Percentiles rank a stretch among this genome's conserved stretches.
These are phyloP conservation scores for Ardeotis arabs DNA, from an alignment of 2,113 vertebrate species.

Conservation along the genomic window DNA sequence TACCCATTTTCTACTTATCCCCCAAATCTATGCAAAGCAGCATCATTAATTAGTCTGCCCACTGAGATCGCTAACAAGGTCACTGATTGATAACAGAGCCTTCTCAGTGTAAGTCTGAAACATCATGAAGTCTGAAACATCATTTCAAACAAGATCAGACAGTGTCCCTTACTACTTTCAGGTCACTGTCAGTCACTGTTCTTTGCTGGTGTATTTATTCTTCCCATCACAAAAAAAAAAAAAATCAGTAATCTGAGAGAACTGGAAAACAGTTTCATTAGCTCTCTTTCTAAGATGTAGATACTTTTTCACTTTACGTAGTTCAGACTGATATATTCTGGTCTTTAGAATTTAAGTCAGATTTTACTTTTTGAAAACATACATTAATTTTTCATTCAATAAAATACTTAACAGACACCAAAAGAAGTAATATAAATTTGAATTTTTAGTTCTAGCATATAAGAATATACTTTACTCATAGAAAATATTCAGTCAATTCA, in stretches of 20 bases:
- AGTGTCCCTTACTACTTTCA: neutral
- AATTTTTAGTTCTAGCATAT: neutral
- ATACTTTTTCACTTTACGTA: neutral
- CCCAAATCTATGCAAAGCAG: neutral
- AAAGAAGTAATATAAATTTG: neutral
- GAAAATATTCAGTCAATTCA: neutral
- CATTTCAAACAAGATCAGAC: neutral
- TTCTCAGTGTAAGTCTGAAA: neutral
- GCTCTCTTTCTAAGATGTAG: neutral
- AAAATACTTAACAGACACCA: neutral
- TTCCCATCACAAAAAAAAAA: neutral
- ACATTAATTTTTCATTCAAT: neutral
- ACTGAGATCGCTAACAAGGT: neutral
- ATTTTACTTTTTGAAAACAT: neutral
- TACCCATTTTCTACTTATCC: neutral
- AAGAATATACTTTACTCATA: neutral
- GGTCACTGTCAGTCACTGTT: neutral
- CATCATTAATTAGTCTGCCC: constrained; percentile 3
- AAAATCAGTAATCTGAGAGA: neutral
- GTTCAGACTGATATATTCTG: neutral
- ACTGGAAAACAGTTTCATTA: neutral
- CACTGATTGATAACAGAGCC: neutral
- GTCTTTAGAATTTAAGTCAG: neutral
- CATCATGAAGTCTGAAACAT: neutral
- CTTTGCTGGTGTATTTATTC: neutral